Evolutionary conservation across 2,797 vertebrate genomes (phyloP).

Genomic region (Parauchenoglanis ngamensis): DNA sequence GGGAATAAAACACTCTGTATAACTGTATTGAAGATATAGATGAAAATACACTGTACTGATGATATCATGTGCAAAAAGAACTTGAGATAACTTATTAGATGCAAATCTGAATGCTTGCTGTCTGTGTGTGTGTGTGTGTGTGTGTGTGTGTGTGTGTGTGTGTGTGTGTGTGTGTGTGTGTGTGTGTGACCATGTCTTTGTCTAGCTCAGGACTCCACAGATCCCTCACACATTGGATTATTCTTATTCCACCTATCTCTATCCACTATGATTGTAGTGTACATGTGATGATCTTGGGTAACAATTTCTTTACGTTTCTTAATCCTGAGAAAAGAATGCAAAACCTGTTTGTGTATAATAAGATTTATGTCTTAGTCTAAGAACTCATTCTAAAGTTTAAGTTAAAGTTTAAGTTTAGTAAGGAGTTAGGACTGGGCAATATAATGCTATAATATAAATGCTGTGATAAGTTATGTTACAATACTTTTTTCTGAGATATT

Average conservation of each 20-base stretch:
- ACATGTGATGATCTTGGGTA: not conserved
- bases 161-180: not conserved
- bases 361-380: not conserved
- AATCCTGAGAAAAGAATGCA: not conserved
- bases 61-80: not conserved
- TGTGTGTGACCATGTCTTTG: not conserved
- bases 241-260: not conserved
- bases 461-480: not conserved
- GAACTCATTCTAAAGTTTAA: not conserved
- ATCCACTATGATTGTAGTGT: not conserved
- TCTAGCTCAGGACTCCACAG: not conserved
- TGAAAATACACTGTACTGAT: too few species aligned
- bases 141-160: constrained; percentile 1
- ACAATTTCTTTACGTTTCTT: not conserved
- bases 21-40: not conserved
- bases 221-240: not conserved
- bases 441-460: not conserved
- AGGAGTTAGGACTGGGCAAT: not conserved
- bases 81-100: not conserved
- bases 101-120: not conserved
- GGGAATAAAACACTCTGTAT: not conserved
- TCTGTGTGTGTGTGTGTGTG: not conserved
- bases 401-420: not conserved
- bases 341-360: not conserved
- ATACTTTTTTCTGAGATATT: not conserved